Evolutionary conservation across 2,113 vertebrate species (phyloP), one percentile per base, ranked within the genome.

Genomic region (Aphyosemion australe): DNA sequence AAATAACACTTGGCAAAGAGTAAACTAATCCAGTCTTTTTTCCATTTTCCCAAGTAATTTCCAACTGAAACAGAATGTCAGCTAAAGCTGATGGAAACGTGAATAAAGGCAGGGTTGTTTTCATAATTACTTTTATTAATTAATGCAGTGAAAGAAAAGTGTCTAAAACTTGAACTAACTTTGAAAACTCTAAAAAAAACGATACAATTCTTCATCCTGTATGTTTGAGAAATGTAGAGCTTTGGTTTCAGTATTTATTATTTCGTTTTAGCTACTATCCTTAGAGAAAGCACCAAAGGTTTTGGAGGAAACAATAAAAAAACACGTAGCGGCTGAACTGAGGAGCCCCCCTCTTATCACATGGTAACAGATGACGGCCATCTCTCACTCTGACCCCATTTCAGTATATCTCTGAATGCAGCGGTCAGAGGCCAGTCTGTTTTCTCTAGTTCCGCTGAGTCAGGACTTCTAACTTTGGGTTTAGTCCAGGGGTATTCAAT

Each of bases 281-380:
- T 32, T 15, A 53, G 4, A 5, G 18, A 61, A 58, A n/a, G 1
- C 12, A 45, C 43, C 15, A 16, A 53, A 18, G 31, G 48, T 52
- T 66, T 59, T 41, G 14, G 0, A 18, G 15, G 32, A 54, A 54
- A 54, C 9, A 20, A n/a, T 0, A n/a, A 1, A 34, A 32, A 62
- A 77, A 72, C 53, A 65, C 8, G 31, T 54, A 50, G 55, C 8
- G 47, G 59, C 50, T 49, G 43, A 64, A 50, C 66, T 66, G 76
- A 61, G 50, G 9, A 37, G 34, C 9, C 9, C n/a, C 6, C 8
- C 31, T 74, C 84, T 90, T 90, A 90, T 89, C 87, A 85, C 86
- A 75, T 65, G 65, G 82, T 68, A 76, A 85, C 89, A 93, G 89
- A 79, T 66, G 81, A 88, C 74, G 66, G 72, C 32, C 7, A 39